phyloP scores from a whole-genome alignment of 2,888 invertebrate genomes.

The Acleris laterana region DNA sequence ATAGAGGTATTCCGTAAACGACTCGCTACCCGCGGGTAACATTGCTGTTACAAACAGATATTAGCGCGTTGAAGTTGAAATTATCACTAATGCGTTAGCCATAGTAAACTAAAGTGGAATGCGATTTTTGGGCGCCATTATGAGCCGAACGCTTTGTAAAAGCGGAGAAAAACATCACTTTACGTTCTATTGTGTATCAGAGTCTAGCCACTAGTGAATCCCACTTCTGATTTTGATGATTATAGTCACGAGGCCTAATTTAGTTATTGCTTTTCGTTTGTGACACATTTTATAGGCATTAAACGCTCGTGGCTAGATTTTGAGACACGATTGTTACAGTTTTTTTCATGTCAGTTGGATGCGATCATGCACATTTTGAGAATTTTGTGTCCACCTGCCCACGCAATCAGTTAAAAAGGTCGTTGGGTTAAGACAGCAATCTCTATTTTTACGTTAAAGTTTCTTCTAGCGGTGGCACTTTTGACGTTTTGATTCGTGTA shows the following conservation, averaged over 20 bases:
- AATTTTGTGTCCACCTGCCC: too few species aligned
- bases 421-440: too few species aligned
- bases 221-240: background rate
- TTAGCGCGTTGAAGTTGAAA: background rate
- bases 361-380: background rate
- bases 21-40: conserved; percentile 14
- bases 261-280: too few species aligned
- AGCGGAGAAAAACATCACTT: background rate
- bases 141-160: background rate
- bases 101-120: background rate
- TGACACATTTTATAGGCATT: background rate
- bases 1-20: conserved; percentile 39
- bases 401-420: too few species aligned
- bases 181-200: background rate
- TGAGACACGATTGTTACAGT: background rate
- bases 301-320: background rate
- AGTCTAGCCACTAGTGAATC: background rate
- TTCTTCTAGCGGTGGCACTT: too few species aligned
- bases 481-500: too few species aligned
- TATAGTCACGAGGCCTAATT: background rate
- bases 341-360: conserved; percentile 13
- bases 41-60: background rate
- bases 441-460: too few species aligned
- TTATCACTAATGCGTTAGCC: background rate
- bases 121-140: background rate